Percentiles rank a stretch among this genome's conserved stretches.
These are phyloP conservation scores for Anguilla rostrata DNA, from an alignment of 2,113 vertebrate species.

Conservation along the genomic window DNA sequence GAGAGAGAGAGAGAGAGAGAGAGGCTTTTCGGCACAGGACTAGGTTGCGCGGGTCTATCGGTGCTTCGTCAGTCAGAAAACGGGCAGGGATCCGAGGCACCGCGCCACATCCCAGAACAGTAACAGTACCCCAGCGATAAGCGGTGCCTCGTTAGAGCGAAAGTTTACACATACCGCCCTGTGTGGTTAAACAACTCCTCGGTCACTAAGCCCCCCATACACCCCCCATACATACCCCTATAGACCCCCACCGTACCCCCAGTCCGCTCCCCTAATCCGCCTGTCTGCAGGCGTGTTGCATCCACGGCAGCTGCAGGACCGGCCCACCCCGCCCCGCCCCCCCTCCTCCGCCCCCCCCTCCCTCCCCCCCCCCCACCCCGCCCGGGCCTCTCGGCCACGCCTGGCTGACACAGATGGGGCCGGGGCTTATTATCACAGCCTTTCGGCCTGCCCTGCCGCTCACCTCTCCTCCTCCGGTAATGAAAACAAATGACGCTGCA, in stretches of 20 bases:
- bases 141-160: neutral
- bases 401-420: slow-evolving; percentile 55
- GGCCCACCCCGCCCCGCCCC: slow-evolving; percentile 11
- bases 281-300: neutral
- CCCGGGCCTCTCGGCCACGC: slow-evolving; percentile 18
- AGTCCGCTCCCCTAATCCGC: slow-evolving; percentile 18
- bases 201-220: neutral
- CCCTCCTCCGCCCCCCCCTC: neutral
- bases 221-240: neutral
- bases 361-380: slow-evolving; percentile 17
- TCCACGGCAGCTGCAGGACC: slow-evolving; percentile 18
- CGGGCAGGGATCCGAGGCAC: neutral
- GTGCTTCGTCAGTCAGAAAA: neutral
- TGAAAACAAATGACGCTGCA: slow-evolving; percentile 55
- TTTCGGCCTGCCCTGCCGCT: slow-evolving; percentile 40
- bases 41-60: neutral
- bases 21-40: slow-evolving; percentile 17
- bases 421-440: slow-evolving; percentile 47
- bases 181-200: neutral
- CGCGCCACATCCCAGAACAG: neutral
- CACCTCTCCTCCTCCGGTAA: slow-evolving; percentile 46
- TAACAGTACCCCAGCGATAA: neutral
- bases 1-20: neutral
- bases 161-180: neutral
- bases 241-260: slow-evolving; percentile 1